Evolutionary conservation across 2,797 vertebrate species (phyloP).

Genomic region (Eulemur mongoz): DNA sequence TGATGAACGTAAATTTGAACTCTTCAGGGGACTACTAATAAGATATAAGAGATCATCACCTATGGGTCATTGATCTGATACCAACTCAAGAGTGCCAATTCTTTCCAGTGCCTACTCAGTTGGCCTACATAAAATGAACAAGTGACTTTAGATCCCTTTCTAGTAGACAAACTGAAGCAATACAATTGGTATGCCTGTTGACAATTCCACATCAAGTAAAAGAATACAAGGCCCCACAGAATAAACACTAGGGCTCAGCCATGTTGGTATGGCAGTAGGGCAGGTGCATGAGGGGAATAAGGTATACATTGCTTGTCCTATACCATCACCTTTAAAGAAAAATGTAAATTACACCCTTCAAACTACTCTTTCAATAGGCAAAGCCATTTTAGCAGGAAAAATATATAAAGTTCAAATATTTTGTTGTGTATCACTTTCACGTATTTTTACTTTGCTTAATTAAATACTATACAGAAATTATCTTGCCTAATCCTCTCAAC

Average conservation of each 20-base stretch:
- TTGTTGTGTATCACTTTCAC: slow-evolving; percentile 4
- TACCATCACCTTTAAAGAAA: slow-evolving; percentile 9
- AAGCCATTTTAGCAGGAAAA: slow-evolving; percentile 9
- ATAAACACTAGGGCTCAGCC: background rate
- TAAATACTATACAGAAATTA: slow-evolving; percentile 20
- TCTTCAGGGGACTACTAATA: slow-evolving; percentile 26
- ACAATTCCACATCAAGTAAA: slow-evolving; percentile 27
- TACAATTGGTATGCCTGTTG: background rate
- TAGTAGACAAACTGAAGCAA: slow-evolving; percentile 32
- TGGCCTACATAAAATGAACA: slow-evolving; percentile 40
- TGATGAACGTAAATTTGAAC: slow-evolving; percentile 54
- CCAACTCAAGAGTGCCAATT: background rate
- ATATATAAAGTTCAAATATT: background rate
- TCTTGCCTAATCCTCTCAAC: background rate
- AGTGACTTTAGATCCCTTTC: background rate
- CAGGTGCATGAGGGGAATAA: background rate
- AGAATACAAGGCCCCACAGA: background rate
- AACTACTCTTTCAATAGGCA: slow-evolving; percentile 29
- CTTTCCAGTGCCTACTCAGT: background rate
- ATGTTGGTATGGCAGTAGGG: background rate
- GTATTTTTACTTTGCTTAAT: slow-evolving; percentile 41
- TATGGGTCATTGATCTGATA: background rate
- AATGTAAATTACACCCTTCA: background rate
- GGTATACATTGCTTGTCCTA: background rate
- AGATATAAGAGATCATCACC: slow-evolving; percentile 20